Conservation (phyloP, 2,113 vertebrate genomes). For the Calcarius ornatus region DNA sequence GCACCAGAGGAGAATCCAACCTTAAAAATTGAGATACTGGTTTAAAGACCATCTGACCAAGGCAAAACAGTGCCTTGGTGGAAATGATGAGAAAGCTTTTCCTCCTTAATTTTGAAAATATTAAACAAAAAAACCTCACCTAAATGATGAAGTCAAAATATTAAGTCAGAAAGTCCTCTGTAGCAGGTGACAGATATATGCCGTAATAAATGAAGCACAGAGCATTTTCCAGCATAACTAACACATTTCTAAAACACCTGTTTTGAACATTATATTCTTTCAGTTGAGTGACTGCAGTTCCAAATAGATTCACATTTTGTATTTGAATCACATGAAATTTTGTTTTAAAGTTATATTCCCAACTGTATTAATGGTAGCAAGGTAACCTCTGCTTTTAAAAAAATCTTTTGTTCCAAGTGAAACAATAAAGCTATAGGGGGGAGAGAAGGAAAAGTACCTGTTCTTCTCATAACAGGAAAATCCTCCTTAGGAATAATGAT, state of each 20-base stretch:
- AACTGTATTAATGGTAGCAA: background rate
- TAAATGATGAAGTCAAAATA: background rate
- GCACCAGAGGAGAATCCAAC: background rate
- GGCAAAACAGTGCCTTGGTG: background rate
- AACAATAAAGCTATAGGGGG: background rate
- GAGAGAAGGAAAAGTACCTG: background rate
- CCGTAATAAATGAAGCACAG: background rate
- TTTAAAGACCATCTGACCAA: background rate
- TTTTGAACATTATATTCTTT: background rate
- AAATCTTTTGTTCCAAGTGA: background rate
- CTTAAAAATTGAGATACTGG: background rate
- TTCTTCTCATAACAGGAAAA: background rate
- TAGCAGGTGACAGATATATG: background rate
- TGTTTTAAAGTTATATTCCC: background rate
- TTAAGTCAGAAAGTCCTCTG: background rate
- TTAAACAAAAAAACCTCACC: background rate
- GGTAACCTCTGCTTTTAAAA: background rate
- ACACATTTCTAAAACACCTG: background rate
- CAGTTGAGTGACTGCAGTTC: background rate
- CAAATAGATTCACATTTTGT: background rate
- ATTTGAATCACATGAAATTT: accelerated
- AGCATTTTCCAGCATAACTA: background rate
- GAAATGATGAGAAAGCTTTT: background rate
- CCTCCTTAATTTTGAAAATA: background rate
- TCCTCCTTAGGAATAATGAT: background rate